Percentiles rank a stretch among this genome's conserved stretches.
phyloP scores from a whole-genome alignment of 2,797 vertebrate genomes.

The Karalla daura region DNA sequence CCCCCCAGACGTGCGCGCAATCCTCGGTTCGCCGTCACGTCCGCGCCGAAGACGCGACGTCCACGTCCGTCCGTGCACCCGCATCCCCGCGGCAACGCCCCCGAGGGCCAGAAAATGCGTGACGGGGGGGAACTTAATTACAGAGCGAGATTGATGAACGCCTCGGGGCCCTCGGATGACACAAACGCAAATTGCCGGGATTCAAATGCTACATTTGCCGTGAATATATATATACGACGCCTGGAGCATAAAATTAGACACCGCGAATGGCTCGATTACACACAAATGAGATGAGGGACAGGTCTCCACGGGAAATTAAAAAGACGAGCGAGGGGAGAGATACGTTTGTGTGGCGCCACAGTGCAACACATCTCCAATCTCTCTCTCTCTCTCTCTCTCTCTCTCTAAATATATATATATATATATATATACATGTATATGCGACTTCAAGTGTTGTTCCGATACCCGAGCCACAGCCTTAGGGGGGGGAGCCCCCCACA shows the following conservation, averaged over 20 bases:
- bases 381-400: too few relatives aligned
- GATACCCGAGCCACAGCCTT: conserved; percentile 18
- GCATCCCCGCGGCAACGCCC: conserved; percentile 1
- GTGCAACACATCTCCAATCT: not conserved
- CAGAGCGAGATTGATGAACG: conserved; percentile 44
- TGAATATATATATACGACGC: conserved; percentile 30
- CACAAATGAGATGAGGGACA: conserved; percentile 51
- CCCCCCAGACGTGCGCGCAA: too few relatives aligned
- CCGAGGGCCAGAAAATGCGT: conserved; percentile 42
- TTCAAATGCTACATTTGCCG: conserved; percentile 53
- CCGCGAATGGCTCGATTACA: conserved; percentile 50
- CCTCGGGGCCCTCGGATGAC: conserved; percentile 45
- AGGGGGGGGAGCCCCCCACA: too few relatives aligned
- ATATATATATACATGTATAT: too few relatives aligned
- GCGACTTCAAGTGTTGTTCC: conserved; percentile 51
- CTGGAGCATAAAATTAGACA: conserved; percentile 47
- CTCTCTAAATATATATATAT: too few relatives aligned
- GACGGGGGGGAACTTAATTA: conserved; percentile 59
- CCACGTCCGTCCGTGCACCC: not conserved
- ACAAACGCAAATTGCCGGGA: conserved; percentile 57
- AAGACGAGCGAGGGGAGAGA: conserved; percentile 12
- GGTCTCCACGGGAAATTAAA: conserved; percentile 54
- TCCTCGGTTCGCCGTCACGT: not conserved
- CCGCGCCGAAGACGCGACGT: too few relatives aligned
- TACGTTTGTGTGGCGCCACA: not conserved